These are phyloP conservation scores for Toxostoma redivivum DNA, from an alignment of 2,113 vertebrate species.

Conservation along the genomic window DNA sequence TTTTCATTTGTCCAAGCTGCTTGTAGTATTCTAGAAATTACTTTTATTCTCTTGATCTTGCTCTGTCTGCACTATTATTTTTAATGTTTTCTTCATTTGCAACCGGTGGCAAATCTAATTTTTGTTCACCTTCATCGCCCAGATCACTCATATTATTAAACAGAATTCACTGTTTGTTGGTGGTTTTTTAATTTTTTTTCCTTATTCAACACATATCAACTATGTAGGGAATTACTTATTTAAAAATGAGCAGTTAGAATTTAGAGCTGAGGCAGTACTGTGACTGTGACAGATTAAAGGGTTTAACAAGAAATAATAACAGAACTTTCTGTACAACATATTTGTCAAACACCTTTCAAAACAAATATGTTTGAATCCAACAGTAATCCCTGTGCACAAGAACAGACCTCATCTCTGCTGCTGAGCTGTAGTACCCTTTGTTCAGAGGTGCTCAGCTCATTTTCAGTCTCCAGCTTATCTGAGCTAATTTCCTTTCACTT, in stretches of 20 bases:
- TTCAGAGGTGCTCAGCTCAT: background rate
- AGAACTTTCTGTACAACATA: background rate
- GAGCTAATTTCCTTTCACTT: background rate
- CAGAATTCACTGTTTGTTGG: background rate
- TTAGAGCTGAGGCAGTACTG: background rate
- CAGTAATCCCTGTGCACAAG: background rate
- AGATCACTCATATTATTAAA: background rate
- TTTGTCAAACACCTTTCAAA: slow-evolving; percentile 35
- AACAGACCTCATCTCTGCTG: background rate
- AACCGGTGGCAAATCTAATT: slow-evolving; percentile 2
- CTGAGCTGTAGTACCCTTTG: background rate
- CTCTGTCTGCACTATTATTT: background rate
- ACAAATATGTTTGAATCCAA: background rate
- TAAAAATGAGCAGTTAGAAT: slow-evolving; percentile 1
- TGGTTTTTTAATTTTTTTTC: background rate
- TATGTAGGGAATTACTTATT: background rate
- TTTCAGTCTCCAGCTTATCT: background rate
- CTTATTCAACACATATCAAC: background rate
- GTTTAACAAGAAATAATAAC: slow-evolving; percentile 25
- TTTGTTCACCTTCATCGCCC: background rate
- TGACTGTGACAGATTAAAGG: slow-evolving; percentile 5
- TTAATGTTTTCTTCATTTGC: background rate
- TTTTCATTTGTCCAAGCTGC: background rate
- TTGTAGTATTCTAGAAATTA: background rate
- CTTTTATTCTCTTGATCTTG: slow-evolving; percentile 26